These are phyloP conservation scores for Apamea monoglypha DNA, from an alignment of 2,888 invertebrate species.

Conservation along the genomic window DNA sequence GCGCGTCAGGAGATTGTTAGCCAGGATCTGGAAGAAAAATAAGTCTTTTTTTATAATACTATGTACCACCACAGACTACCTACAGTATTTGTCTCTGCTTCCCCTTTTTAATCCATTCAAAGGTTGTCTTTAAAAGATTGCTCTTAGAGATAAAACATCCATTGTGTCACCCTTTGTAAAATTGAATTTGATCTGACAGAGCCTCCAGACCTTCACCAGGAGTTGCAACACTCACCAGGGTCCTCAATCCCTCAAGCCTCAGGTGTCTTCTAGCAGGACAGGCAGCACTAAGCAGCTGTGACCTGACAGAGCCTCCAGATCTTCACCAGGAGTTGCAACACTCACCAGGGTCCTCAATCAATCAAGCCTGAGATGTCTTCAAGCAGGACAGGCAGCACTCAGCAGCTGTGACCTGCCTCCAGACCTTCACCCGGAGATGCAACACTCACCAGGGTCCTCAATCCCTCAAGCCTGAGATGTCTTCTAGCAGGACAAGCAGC, in stretches of 20 bases:
- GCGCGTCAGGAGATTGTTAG: constrained; percentile 95
- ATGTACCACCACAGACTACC: too few species aligned
- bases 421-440: constrained; percentile 80
- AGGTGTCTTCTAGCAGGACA: constrained; percentile 96
- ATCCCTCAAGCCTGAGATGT: constrained; percentile 95
- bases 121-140: too few species aligned
- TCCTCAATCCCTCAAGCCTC: constrained; percentile 94
- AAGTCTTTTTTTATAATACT: too few species aligned
- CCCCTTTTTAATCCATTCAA: too few species aligned
- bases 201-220: constrained; percentile 87
- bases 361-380: constrained; percentile 95
- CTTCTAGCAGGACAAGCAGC: constrained; percentile 96
- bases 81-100: too few species aligned
- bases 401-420: constrained; percentile 93
- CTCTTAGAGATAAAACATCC: too few species aligned
- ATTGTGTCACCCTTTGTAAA: too few species aligned
- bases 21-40: constrained; percentile 90
- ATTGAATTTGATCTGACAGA: constrained; percentile 90
- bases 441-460: constrained; percentile 92
- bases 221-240: constrained; percentile 87
- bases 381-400: constrained; percentile 94
- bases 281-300: constrained; percentile 93
- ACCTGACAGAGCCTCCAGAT: constrained; percentile 92
- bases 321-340: constrained; percentile 75
- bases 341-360: constrained; percentile 93